A percentile compares a stretch with the other conserved stretches of the same genome.
Conservation (phyloP, 2,888 invertebrate species). For the Oegoconia quadripuncta region DNA sequence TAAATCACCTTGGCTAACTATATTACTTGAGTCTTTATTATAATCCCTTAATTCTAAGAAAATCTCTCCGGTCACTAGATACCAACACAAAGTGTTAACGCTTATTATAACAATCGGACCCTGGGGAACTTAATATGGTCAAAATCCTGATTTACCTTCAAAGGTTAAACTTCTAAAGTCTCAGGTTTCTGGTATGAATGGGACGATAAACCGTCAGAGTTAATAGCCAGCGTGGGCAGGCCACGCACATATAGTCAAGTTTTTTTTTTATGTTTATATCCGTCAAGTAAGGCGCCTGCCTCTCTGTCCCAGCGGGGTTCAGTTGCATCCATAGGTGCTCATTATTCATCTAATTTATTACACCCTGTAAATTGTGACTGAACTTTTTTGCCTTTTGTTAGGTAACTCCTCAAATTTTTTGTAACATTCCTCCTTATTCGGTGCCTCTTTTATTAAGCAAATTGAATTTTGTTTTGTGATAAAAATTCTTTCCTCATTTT, state of each 20-base stretch:
- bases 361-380: constrained; percentile 42
- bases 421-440: constrained; percentile 14
- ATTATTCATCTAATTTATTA: constrained; percentile 62
- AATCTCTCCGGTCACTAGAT: no score
- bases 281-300: constrained; percentile 65
- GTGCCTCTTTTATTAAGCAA: constrained; percentile 9
- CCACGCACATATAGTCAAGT: constrained; percentile 41
- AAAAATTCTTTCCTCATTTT: background rate
- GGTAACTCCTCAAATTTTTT: constrained; percentile 22
- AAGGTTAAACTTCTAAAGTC: constrained; percentile 50
- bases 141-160: constrained; percentile 37
- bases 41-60: no score
- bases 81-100: no score
- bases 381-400: constrained; percentile 21
- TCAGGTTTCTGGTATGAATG: constrained; percentile 62
- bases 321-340: constrained; percentile 33
- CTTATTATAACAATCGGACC: constrained; percentile 26
- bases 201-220: constrained; percentile 62
- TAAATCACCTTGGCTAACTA: no score
- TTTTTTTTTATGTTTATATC: constrained; percentile 46
- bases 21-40: no score
- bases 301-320: constrained; percentile 58
- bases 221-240: constrained; percentile 62
- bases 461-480: constrained; percentile 2
- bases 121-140: constrained; percentile 38